A percentile compares a stretch with the other conserved stretches of the same genome.
Conservation (phyloP, 2,797 vertebrate genomes). For the Neosilurus hyrtlii region DNA sequence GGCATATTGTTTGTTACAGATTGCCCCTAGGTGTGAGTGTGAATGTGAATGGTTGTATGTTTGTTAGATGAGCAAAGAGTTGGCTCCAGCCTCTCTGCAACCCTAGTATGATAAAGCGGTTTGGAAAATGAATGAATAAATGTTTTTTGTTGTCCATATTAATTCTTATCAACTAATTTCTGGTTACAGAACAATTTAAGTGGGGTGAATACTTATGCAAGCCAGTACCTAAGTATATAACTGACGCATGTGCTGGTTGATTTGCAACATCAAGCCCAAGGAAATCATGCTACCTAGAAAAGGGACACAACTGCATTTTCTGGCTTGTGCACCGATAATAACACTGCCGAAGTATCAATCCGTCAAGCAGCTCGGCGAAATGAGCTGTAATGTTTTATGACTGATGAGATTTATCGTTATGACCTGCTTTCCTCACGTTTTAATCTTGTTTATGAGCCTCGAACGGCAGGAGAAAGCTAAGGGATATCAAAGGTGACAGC, state of each 20-base stretch:
- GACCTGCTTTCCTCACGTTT: constrained; percentile 71
- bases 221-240: background rate
- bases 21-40: no score
- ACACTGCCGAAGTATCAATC: constrained; percentile 32
- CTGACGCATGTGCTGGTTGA: background rate
- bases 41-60: no score
- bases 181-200: background rate
- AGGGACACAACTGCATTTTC: background rate
- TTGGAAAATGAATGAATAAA: no score
- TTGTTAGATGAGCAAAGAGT: no score
- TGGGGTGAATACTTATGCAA: background rate
- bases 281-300: background rate
- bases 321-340: constrained; percentile 17
- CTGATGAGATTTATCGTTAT: constrained; percentile 62
- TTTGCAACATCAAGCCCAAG: background rate
- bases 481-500: constrained; percentile 70
- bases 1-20: no score
- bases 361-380: constrained; percentile 24
- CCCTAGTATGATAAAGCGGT: no score
- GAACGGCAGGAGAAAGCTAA: constrained; percentile 57
- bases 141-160: no score
- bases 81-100: no score
- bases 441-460: constrained; percentile 59
- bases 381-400: constrained; percentile 54
- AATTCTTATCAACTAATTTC: background rate